These are phyloP conservation scores for Solenodon paradoxus DNA, from an alignment of 2,113 vertebrate genomes.

Conservation along the genomic window DNA sequence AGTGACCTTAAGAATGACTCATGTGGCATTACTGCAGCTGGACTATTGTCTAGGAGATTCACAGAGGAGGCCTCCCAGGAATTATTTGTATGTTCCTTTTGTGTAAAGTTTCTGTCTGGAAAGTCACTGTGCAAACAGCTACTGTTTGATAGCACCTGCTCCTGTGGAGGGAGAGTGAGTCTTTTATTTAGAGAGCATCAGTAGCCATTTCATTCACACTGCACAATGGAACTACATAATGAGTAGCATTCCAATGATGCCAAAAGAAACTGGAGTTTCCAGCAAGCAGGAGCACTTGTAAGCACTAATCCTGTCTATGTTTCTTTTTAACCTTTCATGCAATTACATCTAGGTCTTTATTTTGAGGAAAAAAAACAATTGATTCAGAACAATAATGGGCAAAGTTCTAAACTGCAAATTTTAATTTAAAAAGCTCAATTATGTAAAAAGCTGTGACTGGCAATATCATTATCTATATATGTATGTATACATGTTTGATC, in stretches of 20 bases:
- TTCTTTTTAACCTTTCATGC: conserved; percentile 51
- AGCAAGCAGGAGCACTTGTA: conserved; percentile 64
- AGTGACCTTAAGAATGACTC: conserved; percentile 83
- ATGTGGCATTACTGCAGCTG: conserved; percentile 82
- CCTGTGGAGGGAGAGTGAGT: conserved; percentile 66
- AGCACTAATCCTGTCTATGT: conserved; percentile 68
- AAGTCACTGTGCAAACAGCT: conserved; percentile 85
- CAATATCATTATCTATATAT: too few relatives aligned
- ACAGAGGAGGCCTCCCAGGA: conserved; percentile 76
- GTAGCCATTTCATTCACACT: conserved; percentile 82
- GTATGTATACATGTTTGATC: conserved; percentile 12
- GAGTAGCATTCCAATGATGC: conserved; percentile 74
- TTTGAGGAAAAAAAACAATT: not conserved
- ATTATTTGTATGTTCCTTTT: conserved; percentile 81
- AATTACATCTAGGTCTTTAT: conserved; percentile 43
- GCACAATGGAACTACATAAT: conserved; percentile 81
- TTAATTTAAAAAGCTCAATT: not conserved
- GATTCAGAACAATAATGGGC: not conserved
- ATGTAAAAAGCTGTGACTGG: not conserved
- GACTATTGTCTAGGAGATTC: conserved; percentile 80
- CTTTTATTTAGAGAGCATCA: conserved; percentile 75
- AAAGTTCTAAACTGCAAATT: not conserved
- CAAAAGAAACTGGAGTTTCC: conserved; percentile 59
- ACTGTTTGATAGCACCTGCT: conserved; percentile 85
- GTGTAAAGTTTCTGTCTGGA: conserved; percentile 77